These are phyloP conservation scores for Neodon shergylaensis DNA, from an alignment of 2,113 vertebrate species.

Conservation along the genomic window DNA sequence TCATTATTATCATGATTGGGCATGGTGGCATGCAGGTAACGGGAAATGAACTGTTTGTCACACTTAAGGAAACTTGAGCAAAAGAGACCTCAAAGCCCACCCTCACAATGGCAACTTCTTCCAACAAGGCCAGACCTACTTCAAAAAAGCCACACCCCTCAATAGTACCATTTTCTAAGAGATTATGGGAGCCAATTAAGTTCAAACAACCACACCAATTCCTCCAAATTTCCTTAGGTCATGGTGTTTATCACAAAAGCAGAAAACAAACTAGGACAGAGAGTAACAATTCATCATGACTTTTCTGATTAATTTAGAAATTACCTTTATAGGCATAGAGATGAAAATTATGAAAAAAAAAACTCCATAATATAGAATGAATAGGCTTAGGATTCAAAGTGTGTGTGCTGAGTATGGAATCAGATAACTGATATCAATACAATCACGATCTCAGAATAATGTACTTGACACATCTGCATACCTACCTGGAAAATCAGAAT, in stretches of 20 bases:
- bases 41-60: not conserved
- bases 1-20: not conserved
- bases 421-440: not conserved
- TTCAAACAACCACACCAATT: not conserved
- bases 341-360: not conserved
- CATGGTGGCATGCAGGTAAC: not conserved
- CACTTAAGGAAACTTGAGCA: not conserved
- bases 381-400: not conserved
- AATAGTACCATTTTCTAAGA: not conserved
- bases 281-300: not conserved
- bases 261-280: not conserved
- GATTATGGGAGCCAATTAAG: not conserved
- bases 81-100: not conserved
- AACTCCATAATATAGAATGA: not conserved
- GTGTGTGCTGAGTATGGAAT: not conserved
- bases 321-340: not conserved
- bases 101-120: not conserved
- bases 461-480: not conserved
- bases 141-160: not conserved
- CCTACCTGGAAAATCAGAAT: not conserved
- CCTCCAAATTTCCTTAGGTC: not conserved
- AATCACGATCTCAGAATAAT: not conserved
- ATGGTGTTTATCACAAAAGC: not conserved
- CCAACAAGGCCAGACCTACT: not conserved
- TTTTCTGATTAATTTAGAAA: constrained; percentile 33